A percentile compares a stretch with the other conserved stretches of the same genome.
Conservation (phyloP, 2,113 vertebrate genomes). For the Bagarius yarrelli region DNA sequence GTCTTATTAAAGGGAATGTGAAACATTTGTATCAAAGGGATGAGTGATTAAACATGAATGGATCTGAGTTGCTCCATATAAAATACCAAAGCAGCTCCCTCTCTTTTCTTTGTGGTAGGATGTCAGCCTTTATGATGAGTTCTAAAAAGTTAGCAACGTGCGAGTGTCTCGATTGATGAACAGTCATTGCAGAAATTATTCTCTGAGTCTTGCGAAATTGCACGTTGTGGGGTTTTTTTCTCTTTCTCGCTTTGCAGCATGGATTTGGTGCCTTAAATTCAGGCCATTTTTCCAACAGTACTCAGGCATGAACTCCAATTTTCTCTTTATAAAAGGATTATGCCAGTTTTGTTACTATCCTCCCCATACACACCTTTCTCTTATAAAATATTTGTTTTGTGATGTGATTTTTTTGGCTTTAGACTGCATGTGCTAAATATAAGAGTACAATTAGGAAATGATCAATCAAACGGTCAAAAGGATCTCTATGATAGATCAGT, state of each 20-base stretch:
- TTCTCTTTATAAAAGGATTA: constrained; percentile 61
- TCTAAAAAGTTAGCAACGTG: constrained; percentile 47
- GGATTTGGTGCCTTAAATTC: constrained; percentile 57
- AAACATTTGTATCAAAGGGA: constrained; percentile 54
- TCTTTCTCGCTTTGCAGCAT: constrained; percentile 28
- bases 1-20: constrained; percentile 53
- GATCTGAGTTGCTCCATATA: constrained; percentile 52
- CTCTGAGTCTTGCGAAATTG: constrained; percentile 55
- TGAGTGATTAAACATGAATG: constrained; percentile 59
- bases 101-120: constrained; percentile 28
- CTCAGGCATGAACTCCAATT: constrained; percentile 63
- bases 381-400: constrained; percentile 49
- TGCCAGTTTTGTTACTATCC: constrained; percentile 41
- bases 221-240: constrained; percentile 48
- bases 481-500: neutral
- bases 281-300: constrained; percentile 54
- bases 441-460: neutral
- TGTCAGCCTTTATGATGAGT: constrained; percentile 55
- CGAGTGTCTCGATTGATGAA: constrained; percentile 43
- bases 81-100: constrained; percentile 47
- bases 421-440: constrained; percentile 12
- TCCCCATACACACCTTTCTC: constrained; percentile 45
- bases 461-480: constrained; percentile 28
- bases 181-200: constrained; percentile 50
- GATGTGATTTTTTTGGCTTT: constrained; percentile 14